Percentiles rank a stretch among this genome's conserved stretches.
Evolutionary conservation across 2,888 invertebrate genomes (phyloP).

Genomic region (Seira musarum): DNA sequence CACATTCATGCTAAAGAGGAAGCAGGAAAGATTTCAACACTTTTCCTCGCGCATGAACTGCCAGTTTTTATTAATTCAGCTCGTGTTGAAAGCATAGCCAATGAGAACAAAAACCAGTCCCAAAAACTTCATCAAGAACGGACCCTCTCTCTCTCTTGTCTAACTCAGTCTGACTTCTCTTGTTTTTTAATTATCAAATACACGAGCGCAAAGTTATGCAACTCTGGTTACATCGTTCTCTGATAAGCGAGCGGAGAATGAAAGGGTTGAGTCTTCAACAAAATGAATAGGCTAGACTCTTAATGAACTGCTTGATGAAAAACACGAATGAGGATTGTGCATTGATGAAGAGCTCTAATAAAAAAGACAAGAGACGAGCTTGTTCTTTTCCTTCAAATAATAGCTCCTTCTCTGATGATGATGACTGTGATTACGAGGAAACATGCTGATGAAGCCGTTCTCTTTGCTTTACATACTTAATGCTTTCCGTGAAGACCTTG

Average conservation of each 20-base stretch:
- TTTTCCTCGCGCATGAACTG: constrained; percentile 68
- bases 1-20: background rate
- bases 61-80: constrained; percentile 69
- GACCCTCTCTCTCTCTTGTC: constrained; percentile 44
- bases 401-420: constrained; percentile 27
- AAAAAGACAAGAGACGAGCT: constrained; percentile 30
- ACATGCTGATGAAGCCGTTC: constrained; percentile 49
- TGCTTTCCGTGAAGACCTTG: background rate
- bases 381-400: background rate
- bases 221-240: constrained; percentile 44
- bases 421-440: constrained; percentile 41
- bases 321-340: constrained; percentile 34
- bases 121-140: constrained; percentile 64
- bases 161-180: constrained; percentile 36
- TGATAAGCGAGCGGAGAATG: constrained; percentile 14
- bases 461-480: background rate
- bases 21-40: background rate
- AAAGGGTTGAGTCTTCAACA: constrained; percentile 47
- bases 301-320: constrained; percentile 13
- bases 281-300: constrained; percentile 39
- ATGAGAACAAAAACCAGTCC: constrained; percentile 60
- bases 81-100: constrained; percentile 63
- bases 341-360: constrained; percentile 35
- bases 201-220: constrained; percentile 66
- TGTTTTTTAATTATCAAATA: constrained; percentile 68